A percentile compares a stretch with the other conserved stretches of the same genome.
Conservation (phyloP, 2,113 vertebrate species). For the Piaya cayana region DNA sequence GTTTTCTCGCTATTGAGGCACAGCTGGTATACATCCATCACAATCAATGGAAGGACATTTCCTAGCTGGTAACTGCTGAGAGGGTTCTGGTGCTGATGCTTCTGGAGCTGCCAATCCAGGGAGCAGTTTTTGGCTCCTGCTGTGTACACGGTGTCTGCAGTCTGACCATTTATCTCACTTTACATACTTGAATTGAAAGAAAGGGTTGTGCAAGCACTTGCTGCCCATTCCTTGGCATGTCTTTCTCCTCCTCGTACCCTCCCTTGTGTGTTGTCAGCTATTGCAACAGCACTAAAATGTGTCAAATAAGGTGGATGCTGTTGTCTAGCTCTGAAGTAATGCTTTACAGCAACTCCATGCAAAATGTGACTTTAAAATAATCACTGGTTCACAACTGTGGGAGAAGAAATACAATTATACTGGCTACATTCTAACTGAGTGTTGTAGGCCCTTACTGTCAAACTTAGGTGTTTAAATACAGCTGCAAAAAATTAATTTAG, state of each 20-base stretch:
- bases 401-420: not conserved
- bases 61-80: slow-evolving; percentile 72
- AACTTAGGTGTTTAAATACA: not conserved
- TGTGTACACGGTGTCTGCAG: slow-evolving; percentile 53
- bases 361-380: not conserved
- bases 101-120: slow-evolving; percentile 72
- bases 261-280: not conserved
- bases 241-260: not conserved
- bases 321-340: not conserved
- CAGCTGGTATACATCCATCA: slow-evolving; percentile 76
- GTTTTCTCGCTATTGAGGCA: slow-evolving; percentile 28
- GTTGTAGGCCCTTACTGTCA: not conserved
- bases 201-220: slow-evolving; percentile 70
- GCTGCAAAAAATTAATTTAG: not conserved
- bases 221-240: not conserved
- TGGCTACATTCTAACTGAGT: not conserved
- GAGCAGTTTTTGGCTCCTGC: slow-evolving; percentile 70
- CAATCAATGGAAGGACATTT: slow-evolving; percentile 73
- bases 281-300: slow-evolving; percentile 25
- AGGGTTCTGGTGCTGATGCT: slow-evolving; percentile 70
- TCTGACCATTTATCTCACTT: slow-evolving; percentile 73
- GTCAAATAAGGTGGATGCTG: slow-evolving; percentile 2
- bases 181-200: slow-evolving; percentile 61
- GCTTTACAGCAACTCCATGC: not conserved
- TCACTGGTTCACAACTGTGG: not conserved